Evolutionary conservation across 2,113 vertebrate genomes (phyloP).

Genomic region (Gorsachius goisagi): DNA sequence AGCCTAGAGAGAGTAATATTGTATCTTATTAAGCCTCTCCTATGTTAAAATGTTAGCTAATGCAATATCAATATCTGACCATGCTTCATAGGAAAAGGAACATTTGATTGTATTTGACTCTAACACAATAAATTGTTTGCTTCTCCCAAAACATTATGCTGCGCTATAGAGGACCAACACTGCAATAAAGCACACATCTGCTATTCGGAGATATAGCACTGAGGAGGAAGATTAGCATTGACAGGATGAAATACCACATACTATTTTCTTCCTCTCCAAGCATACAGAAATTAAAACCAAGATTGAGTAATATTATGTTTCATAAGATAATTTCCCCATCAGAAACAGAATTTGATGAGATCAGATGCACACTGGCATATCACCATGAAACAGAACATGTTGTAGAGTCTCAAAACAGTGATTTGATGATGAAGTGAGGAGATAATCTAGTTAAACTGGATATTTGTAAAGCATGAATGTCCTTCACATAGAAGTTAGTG

Average conservation of each 20-base stretch:
- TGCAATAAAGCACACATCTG: constrained; percentile 51
- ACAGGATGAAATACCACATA: constrained; percentile 34
- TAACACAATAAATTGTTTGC: constrained; percentile 36
- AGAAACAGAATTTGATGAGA: constrained; percentile 48
- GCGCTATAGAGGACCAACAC: constrained; percentile 14
- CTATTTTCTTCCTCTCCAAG: constrained; percentile 39
- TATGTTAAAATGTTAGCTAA: constrained; percentile 47
- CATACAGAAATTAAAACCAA: constrained; percentile 46
- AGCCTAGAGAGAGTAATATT: constrained; percentile 47
- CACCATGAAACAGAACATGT: constrained; percentile 29
- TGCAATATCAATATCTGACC: constrained; percentile 46
- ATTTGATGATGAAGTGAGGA: constrained; percentile 32
- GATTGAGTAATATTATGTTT: constrained; percentile 30
- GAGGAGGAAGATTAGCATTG: constrained; percentile 39
- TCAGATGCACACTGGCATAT: constrained; percentile 22
- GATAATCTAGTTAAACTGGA: constrained; percentile 40
- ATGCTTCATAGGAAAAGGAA: constrained; percentile 18
- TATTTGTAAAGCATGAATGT: constrained; percentile 31
- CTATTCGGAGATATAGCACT: constrained; percentile 30
- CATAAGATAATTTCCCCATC: constrained; percentile 47
- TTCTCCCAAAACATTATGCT: constrained; percentile 31
- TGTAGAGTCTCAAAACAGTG: constrained; percentile 33
- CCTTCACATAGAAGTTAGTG: constrained; percentile 27
- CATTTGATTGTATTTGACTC: constrained; percentile 40
- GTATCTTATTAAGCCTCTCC: constrained; percentile 45